Evolutionary conservation across 2,888 invertebrate genomes (phyloP), one percentile per base, ranked within the genome.

Genomic region (Latrodectus elegans): DNA sequence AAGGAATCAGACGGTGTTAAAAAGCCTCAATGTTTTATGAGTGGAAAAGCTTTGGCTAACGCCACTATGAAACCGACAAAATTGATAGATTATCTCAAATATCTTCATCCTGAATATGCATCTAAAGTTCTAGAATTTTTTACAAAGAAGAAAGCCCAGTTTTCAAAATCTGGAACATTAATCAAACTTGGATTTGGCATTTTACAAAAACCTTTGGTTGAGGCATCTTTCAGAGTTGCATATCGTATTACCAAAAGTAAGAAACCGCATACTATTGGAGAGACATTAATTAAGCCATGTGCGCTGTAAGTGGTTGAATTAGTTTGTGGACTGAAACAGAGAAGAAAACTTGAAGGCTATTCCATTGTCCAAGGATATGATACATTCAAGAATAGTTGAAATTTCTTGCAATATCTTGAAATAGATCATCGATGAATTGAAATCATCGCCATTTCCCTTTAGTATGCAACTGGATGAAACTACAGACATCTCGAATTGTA

Each of bases 381-480:
- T n/a, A n/a, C n/a, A 79, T 77, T 77, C 72, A 67, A 82, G 88
- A 77, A 88, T 88, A 76, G 78, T 78, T 78, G 78, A 83, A 64
- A 81, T 88, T 73, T 83, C 52, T 83, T 73, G 65, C 52, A 74
- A 88, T 83, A 87, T 87, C 49, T 87, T 87, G 87, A 78, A 87
- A 65, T 76, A 88, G 75, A 70, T 80, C 85, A 74, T 74, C 67
- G 55, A 88, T 38, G 78, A 78, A 80, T 75, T 81, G 81, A 65
- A 64, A 81, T 73, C 81, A 72, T 81, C 73, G 81, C 81, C 81
- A 65, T 88, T 79, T 60, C 79, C 76, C 84, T 88, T 81, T 64
- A 83, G 83, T 83, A 83, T 83, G 83, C 83, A 76, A 79, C 65
- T 75, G 55, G 76, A 92, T 92, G 81, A 93, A 93, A 60, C 93